A percentile compares a stretch with the other conserved stretches of the same genome.
Conservation (phyloP, 2,888 invertebrate species). For the Malthinus seriepunctatus region DNA sequence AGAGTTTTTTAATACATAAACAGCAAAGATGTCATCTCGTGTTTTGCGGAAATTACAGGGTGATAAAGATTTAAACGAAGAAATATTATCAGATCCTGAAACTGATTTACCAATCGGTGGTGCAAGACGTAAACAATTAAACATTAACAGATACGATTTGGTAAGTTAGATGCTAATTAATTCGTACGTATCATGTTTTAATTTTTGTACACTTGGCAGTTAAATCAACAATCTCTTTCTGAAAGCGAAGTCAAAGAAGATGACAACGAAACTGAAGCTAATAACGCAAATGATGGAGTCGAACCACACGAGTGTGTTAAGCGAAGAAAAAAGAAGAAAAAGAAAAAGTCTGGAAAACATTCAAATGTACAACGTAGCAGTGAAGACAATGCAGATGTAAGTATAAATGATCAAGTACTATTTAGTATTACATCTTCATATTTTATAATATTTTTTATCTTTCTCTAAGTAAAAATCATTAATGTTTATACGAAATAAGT, state of each 20-base stretch:
- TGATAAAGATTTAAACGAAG: slow-evolving; percentile 58
- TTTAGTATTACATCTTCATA: too few species aligned
- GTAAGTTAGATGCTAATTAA: slow-evolving; percentile 54
- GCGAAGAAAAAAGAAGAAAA: slow-evolving; percentile 66
- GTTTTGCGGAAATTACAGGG: slow-evolving; percentile 69
- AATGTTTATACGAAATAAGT: background rate
- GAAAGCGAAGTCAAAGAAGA: slow-evolving; percentile 73
- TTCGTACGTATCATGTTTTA: too few species aligned
- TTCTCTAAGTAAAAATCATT: background rate
- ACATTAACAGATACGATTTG: slow-evolving; percentile 72
- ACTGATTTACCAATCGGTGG: slow-evolving; percentile 59
- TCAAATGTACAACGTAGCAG: slow-evolving; percentile 60
- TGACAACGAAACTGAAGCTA: slow-evolving; percentile 66
- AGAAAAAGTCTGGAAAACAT: slow-evolving; percentile 63
- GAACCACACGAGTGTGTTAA: slow-evolving; percentile 56
- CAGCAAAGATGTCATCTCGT: slow-evolving; percentile 63
- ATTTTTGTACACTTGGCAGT: slow-evolving; percentile 49
- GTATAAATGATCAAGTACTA: slow-evolving; percentile 23
- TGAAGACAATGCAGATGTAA: slow-evolving; percentile 66
- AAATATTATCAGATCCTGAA: slow-evolving; percentile 53
- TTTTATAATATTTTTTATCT: background rate
- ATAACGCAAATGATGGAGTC: slow-evolving; percentile 58
- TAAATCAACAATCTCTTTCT: slow-evolving; percentile 68
- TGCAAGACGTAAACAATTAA: slow-evolving; percentile 61
- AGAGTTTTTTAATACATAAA: too few species aligned